These are phyloP conservation scores for Cottoperca gobio DNA, from an alignment of 2,797 vertebrate species.

Conservation along the genomic window DNA sequence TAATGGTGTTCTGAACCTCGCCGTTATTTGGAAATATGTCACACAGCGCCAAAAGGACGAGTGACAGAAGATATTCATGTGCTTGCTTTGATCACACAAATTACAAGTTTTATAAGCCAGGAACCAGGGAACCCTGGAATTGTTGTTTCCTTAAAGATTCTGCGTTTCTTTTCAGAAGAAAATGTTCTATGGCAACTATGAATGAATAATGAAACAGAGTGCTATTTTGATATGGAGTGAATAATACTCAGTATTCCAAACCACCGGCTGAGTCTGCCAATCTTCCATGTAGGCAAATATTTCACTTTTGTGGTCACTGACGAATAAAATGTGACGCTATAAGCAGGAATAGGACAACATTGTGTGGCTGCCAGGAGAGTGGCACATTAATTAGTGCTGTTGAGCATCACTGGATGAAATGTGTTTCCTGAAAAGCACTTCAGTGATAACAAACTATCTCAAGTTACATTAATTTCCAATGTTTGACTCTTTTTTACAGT, in stretches of 20 bases:
- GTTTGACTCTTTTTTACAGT: background rate
- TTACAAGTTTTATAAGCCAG: constrained; percentile 39
- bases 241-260: constrained; percentile 36
- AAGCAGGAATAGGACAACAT: constrained; percentile 40
- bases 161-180: constrained; percentile 26
- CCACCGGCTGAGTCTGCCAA: constrained; percentile 11
- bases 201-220: constrained; percentile 37
- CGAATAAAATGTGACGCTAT: constrained; percentile 22
- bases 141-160: constrained; percentile 26
- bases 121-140: constrained; percentile 8
- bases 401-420: constrained; percentile 40
- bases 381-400: constrained; percentile 63
- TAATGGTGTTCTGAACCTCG: background rate
- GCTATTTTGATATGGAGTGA: constrained; percentile 35
- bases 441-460: constrained; percentile 28
- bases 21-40: constrained; percentile 19
- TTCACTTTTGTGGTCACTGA: constrained; percentile 39
- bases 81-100: constrained; percentile 40
- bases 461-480: constrained; percentile 18
- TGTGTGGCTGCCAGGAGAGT: constrained; percentile 35
- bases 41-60: background rate
- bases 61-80: constrained; percentile 25
- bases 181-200: constrained; percentile 31
- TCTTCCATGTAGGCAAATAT: constrained; percentile 31
- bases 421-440: constrained; percentile 33